These are phyloP conservation scores for Spinus olivaceus DNA, from an alignment of 2,797 vertebrate genomes.

Conservation along the genomic window DNA sequence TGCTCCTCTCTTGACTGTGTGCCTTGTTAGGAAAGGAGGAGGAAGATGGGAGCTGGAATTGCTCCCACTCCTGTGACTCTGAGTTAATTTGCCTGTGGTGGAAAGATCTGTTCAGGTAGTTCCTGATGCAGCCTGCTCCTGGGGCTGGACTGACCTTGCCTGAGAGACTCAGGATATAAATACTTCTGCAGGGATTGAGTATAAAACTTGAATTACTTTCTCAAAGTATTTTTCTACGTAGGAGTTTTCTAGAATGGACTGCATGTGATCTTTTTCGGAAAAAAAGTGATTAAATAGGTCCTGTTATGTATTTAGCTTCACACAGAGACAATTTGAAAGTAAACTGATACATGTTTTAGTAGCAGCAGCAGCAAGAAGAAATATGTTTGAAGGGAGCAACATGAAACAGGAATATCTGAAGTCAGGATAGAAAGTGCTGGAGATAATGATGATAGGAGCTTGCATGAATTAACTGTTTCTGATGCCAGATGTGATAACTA, in stretches of 20 bases:
- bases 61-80: neutral
- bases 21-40: neutral
- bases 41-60: neutral
- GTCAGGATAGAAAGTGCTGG: neutral
- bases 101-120: neutral
- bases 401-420: neutral
- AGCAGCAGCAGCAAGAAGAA: neutral
- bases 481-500: neutral
- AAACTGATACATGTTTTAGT: neutral
- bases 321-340: neutral
- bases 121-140: neutral
- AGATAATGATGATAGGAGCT: neutral
- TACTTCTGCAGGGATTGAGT: neutral
- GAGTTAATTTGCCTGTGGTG: neutral
- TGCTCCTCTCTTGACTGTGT: neutral
- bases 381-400: neutral
- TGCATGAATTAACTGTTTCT: neutral
- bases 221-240: neutral
- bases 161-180: neutral
- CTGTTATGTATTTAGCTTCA: neutral
- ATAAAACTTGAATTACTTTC: neutral
- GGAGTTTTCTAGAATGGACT: neutral
- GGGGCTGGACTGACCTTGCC: neutral
- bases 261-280: neutral
- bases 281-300: neutral